A percentile compares a stretch with the other conserved stretches of the same genome.
Evolutionary conservation across 2,113 vertebrate genomes (phyloP).

Genomic region (Rhinoptilus africanus): DNA sequence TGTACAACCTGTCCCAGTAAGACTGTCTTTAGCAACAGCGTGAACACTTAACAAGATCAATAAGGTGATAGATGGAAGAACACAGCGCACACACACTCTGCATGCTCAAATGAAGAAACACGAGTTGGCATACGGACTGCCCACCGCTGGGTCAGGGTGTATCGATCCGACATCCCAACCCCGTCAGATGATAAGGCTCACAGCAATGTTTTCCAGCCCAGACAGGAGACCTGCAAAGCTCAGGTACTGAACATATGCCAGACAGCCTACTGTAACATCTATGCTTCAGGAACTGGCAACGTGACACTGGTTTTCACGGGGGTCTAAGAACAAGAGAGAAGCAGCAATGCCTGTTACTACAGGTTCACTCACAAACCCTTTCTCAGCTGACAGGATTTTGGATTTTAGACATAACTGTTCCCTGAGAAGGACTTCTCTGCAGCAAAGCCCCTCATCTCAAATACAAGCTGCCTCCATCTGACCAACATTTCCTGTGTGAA

Average conservation of each 20-base stretch:
- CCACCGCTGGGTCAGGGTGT: not conserved
- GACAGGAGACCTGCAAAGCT: not conserved
- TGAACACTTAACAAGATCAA: not conserved
- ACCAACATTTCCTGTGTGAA: not conserved
- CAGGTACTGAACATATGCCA: not conserved
- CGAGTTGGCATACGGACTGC: not conserved
- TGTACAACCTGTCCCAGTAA: conserved; percentile 5
- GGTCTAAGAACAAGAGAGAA: not conserved
- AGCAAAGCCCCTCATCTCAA: not conserved
- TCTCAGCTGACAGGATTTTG: not conserved
- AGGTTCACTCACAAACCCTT: not conserved
- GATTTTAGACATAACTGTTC: not conserved
- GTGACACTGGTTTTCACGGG: rapidly evolving
- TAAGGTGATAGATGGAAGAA: not conserved
- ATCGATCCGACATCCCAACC: not conserved
- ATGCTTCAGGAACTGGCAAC: rapidly evolving
- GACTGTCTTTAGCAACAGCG: not conserved
- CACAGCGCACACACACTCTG: not conserved
- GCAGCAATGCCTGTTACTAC: not conserved
- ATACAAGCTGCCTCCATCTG: not conserved
- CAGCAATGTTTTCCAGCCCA: not conserved
- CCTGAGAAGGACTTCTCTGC: not conserved
- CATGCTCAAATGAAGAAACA: not conserved
- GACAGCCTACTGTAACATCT: not conserved
- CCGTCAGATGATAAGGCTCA: not conserved